A percentile compares a stretch with the other conserved stretches of the same genome.
phyloP scores from a whole-genome alignment of 1,140 invertebrate species.

The Drosophila orena region DNA sequence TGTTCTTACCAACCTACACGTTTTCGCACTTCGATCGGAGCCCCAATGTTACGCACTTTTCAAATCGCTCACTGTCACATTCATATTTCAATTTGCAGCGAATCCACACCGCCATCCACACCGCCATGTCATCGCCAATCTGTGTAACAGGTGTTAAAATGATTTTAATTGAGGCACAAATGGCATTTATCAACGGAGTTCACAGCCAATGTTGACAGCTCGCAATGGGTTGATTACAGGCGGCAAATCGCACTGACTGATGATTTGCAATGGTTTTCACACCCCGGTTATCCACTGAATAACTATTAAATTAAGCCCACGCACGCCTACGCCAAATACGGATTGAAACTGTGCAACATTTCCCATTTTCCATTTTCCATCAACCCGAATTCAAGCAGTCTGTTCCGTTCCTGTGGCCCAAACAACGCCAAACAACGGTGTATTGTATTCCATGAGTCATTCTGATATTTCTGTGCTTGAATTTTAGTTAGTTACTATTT shows the following conservation, averaged over 20 bases:
- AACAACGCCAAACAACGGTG: no score
- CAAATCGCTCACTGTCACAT: slow-evolving; percentile 1
- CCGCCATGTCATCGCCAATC: slow-evolving; percentile 1
- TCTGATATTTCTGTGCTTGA: slow-evolving; percentile 1
- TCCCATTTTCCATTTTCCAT: no score
- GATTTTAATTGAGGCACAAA: slow-evolving; percentile 17
- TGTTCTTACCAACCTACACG: slow-evolving; percentile 13
- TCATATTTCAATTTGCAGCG: slow-evolving; percentile 1
- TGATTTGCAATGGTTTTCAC: neutral
- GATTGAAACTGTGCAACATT: no score
- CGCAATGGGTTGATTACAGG: neutral
- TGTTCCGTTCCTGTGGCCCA: neutral
- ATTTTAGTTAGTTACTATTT: neutral
- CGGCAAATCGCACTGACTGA: neutral
- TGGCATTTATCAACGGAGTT: neutral
- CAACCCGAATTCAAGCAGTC: no score
- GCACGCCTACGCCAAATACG: no score
- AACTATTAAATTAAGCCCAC: neutral
- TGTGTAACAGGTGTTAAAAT: slow-evolving; percentile 16
- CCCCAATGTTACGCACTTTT: neutral
- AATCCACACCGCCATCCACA: no score
- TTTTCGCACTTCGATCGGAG: neutral
- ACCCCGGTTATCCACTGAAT: neutral
- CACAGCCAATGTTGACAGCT: slow-evolving; percentile 6
- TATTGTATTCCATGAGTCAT: slow-evolving; percentile 16